These are phyloP conservation scores for Hydroisotoma schaefferi DNA, from an alignment of 2,888 invertebrate species.

Conservation along the genomic window DNA sequence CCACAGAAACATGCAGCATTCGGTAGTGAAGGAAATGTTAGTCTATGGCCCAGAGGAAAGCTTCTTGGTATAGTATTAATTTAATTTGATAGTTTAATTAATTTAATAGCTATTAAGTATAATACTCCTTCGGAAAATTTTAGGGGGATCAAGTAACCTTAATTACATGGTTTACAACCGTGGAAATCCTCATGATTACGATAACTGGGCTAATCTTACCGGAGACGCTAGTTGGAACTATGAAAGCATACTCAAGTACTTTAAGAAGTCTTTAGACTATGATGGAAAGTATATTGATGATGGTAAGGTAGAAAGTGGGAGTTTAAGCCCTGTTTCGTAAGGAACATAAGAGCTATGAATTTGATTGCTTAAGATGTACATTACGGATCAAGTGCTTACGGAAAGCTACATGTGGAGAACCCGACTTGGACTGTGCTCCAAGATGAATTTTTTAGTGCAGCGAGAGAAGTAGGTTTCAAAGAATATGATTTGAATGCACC, in stretches of 20 bases:
- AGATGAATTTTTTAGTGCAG: constrained; percentile 30
- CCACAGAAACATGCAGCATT: constrained; percentile 30
- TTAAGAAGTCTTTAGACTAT: constrained; percentile 36
- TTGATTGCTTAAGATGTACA: constrained; percentile 23
- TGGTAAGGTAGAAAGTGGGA: constrained; percentile 12
- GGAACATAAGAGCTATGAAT: neutral
- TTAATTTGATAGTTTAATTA: constrained; percentile 72
- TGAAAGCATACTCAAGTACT: constrained; percentile 36
- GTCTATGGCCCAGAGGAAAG: constrained; percentile 65
- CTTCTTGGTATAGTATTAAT: constrained; percentile 70
- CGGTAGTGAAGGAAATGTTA: too few relatives aligned
- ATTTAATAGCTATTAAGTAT: constrained; percentile 67
- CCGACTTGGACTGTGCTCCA: constrained; percentile 19
- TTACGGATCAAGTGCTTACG: constrained; percentile 30
- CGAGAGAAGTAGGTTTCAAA: constrained; percentile 39
- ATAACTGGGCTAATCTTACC: constrained; percentile 38
- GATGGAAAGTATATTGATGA: constrained; percentile 28
- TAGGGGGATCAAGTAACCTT: constrained; percentile 71
- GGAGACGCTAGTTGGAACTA: constrained; percentile 35
- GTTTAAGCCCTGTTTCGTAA: neutral
- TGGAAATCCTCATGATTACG: constrained; percentile 64
- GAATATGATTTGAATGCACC: constrained; percentile 41
- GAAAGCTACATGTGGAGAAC: constrained; percentile 32
- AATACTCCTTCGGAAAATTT: too few relatives aligned
- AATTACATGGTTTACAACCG: constrained; percentile 71